Percentiles rank a stretch among this genome's conserved stretches.
Evolutionary conservation across 2,113 vertebrate genomes (phyloP).

Genomic region (Tricholaema leucomelas): DNA sequence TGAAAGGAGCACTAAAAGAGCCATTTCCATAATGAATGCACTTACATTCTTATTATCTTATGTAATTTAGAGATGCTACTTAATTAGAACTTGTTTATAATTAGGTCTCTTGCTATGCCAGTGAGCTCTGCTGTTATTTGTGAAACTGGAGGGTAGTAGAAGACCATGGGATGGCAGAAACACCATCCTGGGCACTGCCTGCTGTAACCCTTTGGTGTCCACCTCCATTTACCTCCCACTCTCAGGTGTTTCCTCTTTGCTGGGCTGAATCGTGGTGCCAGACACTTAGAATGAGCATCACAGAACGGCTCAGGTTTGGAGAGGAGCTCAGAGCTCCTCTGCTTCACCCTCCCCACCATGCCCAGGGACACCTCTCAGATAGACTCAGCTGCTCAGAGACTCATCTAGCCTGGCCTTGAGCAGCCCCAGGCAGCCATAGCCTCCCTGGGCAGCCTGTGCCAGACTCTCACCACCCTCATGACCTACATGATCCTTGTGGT

Average conservation of each 20-base stretch:
- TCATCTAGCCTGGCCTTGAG: too few relatives aligned
- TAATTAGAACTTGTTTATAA: constrained; percentile 62
- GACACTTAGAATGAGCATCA: neutral
- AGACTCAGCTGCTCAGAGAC: too few relatives aligned
- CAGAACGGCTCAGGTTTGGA: too few relatives aligned
- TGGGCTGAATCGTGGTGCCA: neutral
- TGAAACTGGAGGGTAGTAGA: neutral
- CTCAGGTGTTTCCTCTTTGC: neutral
- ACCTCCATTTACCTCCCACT: neutral
- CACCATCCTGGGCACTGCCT: neutral
- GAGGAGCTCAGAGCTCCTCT: too few relatives aligned
- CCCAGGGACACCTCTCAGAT: too few relatives aligned
- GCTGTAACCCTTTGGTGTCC: neutral
- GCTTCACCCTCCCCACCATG: too few relatives aligned
- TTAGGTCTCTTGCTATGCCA: constrained; percentile 33
- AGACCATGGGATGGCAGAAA: neutral
- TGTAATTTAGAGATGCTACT: constrained; percentile 48
- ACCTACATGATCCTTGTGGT: too few relatives aligned
- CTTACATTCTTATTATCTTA: constrained; percentile 40
- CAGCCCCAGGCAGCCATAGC: too few relatives aligned
- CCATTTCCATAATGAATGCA: constrained; percentile 49
- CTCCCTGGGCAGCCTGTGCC: too few relatives aligned
- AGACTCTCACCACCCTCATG: too few relatives aligned
- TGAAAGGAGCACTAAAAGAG: constrained; percentile 61
- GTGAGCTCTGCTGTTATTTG: constrained; percentile 21